Conservation (phyloP, 2,797 vertebrate species). For the Premnoplex brunnescens region DNA sequence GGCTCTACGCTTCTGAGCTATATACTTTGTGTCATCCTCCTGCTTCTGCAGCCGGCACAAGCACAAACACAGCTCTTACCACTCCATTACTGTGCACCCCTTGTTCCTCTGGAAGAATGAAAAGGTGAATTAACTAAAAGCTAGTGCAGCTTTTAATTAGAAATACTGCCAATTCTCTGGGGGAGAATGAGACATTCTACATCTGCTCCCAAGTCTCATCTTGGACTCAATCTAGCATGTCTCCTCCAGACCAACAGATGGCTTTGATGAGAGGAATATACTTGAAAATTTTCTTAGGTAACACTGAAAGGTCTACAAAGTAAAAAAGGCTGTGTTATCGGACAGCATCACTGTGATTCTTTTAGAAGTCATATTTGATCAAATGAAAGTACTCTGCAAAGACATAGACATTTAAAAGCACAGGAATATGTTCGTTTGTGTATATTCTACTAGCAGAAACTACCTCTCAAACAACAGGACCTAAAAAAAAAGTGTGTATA, state of each 20-base stretch:
- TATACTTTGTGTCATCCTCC: background rate
- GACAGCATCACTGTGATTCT: background rate
- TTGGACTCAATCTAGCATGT: background rate
- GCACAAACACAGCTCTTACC: background rate
- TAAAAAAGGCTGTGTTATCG: background rate
- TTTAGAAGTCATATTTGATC: background rate
- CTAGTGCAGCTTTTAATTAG: background rate
- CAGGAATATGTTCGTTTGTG: background rate
- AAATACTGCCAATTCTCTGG: background rate
- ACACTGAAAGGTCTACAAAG: background rate
- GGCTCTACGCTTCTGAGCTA: background rate
- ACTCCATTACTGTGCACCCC: background rate
- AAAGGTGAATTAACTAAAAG: background rate
- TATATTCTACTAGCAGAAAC: background rate
- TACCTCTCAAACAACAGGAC: background rate
- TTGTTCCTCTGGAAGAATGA: background rate
- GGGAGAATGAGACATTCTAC: background rate
- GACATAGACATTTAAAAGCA: background rate
- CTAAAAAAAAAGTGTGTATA: background rate
- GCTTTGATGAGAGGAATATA: background rate
- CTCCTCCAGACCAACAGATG: background rate
- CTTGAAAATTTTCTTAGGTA: background rate
- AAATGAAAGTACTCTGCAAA: background rate
- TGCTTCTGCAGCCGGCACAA: background rate
- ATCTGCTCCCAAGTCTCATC: background rate